phyloP scores from a whole-genome alignment of 30 jellyfish, hydroid and myxozoan species.

The Aurelia aurita complex sp. Pacific region DNA sequence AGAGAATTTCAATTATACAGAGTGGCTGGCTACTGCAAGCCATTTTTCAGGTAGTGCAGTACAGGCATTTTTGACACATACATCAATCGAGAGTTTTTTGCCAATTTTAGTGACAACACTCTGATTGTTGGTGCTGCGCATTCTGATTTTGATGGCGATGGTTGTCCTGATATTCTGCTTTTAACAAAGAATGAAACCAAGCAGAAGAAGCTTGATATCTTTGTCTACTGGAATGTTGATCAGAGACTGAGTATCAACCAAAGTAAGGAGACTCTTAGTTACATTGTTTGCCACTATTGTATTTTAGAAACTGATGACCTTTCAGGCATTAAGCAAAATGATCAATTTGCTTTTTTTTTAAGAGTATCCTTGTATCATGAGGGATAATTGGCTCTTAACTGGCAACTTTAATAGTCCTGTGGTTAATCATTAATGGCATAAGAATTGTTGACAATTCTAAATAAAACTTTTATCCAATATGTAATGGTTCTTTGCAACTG shows the following conservation, averaged over 20 bases:
- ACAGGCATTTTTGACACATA: background rate
- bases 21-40: too few relatives aligned
- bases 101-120: slow-evolving; percentile 35
- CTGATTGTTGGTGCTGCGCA: slow-evolving; percentile 74
- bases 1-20: too few relatives aligned
- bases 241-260: slow-evolving; percentile 22
- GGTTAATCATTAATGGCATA: too few relatives aligned
- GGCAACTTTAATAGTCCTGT: too few relatives aligned
- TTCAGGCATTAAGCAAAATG: too few relatives aligned
- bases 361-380: too few relatives aligned
- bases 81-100: background rate
- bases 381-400: too few relatives aligned
- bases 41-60: too few relatives aligned
- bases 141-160: slow-evolving; percentile 98
- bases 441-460: too few relatives aligned
- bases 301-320: background rate
- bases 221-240: slow-evolving; percentile 63
- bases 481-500: too few relatives aligned
- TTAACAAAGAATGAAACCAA: slow-evolving; percentile 38
- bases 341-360: too few relatives aligned
- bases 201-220: slow-evolving; percentile 17
- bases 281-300: background rate
- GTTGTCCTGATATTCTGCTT: slow-evolving; percentile 79
- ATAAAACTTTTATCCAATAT: too few relatives aligned
- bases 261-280: slow-evolving; percentile 31